These are phyloP conservation scores for Marasmarcha lunaedactyla DNA, from an alignment of 2,888 invertebrate genomes.

Conservation along the genomic window DNA sequence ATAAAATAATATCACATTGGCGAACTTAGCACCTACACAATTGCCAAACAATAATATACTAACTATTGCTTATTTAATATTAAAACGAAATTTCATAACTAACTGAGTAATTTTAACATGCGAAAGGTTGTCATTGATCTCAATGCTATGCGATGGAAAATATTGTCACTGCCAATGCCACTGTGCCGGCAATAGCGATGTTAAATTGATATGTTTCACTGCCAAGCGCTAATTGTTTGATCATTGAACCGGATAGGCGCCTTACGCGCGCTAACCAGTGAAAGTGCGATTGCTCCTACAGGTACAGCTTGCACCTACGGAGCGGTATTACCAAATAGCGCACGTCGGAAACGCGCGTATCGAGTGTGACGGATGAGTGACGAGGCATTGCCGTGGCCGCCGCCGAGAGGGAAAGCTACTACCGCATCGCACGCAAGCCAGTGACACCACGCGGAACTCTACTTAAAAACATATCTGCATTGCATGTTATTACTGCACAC, in stretches of 20 bases:
- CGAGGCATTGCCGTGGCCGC: constrained; percentile 12
- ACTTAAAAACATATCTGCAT: constrained; percentile 7
- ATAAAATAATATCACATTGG: neutral
- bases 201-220: constrained; percentile 34
- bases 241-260: constrained; percentile 25
- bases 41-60: neutral
- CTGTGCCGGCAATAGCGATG: constrained; percentile 36
- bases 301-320: neutral
- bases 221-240: constrained; percentile 36
- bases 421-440: constrained; percentile 31
- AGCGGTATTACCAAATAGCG: constrained; percentile 16
- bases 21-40: constrained; percentile 1
- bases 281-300: neutral
- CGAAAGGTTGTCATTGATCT: constrained; percentile 26
- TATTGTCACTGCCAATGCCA: constrained; percentile 36
- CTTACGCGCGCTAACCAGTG: neutral
- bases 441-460: constrained; percentile 50
- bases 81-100: neutral
- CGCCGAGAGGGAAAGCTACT: constrained; percentile 51
- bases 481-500: constrained; percentile 8
- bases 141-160: constrained; percentile 32
- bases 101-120: constrained; percentile 11
- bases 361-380: constrained; percentile 27
- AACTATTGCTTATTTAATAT: neutral
- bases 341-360: constrained; percentile 26